Conservation (phyloP, 2,113 vertebrate species). For the Plectropomus leopardus region DNA sequence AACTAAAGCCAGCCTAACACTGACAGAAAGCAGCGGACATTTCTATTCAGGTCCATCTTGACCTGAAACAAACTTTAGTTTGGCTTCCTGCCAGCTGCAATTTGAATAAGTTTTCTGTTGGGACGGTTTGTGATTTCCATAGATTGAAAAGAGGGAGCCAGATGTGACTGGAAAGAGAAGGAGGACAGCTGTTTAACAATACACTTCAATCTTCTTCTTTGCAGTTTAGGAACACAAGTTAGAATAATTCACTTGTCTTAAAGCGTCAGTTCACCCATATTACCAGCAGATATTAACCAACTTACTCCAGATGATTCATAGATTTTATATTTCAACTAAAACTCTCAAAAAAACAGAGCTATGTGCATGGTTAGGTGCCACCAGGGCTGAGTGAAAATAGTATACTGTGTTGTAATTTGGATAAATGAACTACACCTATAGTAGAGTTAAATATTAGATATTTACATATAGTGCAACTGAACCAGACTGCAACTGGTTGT, state of each 20-base stretch:
- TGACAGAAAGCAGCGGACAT: neutral
- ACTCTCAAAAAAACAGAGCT: too few species aligned
- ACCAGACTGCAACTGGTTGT: too few species aligned
- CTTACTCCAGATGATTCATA: too few species aligned
- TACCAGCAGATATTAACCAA: neutral
- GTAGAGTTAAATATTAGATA: too few species aligned
- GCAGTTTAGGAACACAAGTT: neutral
- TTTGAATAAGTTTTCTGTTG: neutral
- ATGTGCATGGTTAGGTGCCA: too few species aligned
- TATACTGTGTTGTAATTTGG: too few species aligned
- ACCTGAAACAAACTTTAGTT: neutral
- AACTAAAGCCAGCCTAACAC: neutral
- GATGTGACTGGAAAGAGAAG: neutral
- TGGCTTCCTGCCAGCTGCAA: neutral
- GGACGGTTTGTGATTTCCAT: conserved; percentile 6
- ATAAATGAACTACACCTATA: too few species aligned
- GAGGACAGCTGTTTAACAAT: neutral
- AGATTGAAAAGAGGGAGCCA: neutral
- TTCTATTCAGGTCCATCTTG: neutral
- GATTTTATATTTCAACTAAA: too few species aligned
- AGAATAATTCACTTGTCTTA: neutral
- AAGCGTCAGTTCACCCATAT: neutral
- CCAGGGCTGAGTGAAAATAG: too few species aligned
- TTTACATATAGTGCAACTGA: too few species aligned
- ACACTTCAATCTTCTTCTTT: neutral